These are phyloP conservation scores for Sebastes dallii DNA, from an alignment of 2,797 vertebrate species.

Conservation along the genomic window DNA sequence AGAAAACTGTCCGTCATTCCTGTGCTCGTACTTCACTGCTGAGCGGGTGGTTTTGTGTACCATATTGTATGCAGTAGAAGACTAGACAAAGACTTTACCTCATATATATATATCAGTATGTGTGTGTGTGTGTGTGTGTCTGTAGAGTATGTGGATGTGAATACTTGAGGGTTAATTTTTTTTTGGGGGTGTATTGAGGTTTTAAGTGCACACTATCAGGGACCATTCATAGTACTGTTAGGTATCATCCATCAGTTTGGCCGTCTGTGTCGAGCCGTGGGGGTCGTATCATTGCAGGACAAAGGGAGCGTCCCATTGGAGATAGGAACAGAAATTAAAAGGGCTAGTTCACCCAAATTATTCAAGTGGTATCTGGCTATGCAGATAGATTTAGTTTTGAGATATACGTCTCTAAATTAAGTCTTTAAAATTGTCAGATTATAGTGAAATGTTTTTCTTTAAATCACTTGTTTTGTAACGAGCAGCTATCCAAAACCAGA, in stretches of 20 bases:
- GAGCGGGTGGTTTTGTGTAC: constrained; percentile 46
- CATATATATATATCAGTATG: constrained; percentile 41
- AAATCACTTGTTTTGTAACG: constrained; percentile 5
- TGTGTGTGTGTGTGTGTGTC: neutral
- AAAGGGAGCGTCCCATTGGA: neutral
- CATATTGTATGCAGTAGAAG: constrained; percentile 70
- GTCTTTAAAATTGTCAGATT: neutral
- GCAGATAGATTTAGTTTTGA: neutral
- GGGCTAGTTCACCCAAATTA: constrained; percentile 19
- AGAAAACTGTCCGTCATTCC: constrained; percentile 49
- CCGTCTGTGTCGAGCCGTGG: neutral
- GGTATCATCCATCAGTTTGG: constrained; percentile 7
- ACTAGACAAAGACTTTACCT: constrained; percentile 67
- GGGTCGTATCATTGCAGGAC: neutral
- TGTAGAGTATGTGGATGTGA: constrained; percentile 36
- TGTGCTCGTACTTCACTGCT: constrained; percentile 36
- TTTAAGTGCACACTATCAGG: constrained; percentile 50
- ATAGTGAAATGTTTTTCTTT: neutral
- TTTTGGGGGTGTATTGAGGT: neutral
- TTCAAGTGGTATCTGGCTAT: neutral
- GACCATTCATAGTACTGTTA: constrained; percentile 49
- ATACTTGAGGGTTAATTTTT: constrained; percentile 2
- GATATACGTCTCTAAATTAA: neutral
- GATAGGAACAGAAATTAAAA: neutral
- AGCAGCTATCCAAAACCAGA: neutral